Evolutionary conservation across 1,140 invertebrate genomes (phyloP), one percentile per base, ranked within the genome.

Genomic region (Nephotettix cincticeps): DNA sequence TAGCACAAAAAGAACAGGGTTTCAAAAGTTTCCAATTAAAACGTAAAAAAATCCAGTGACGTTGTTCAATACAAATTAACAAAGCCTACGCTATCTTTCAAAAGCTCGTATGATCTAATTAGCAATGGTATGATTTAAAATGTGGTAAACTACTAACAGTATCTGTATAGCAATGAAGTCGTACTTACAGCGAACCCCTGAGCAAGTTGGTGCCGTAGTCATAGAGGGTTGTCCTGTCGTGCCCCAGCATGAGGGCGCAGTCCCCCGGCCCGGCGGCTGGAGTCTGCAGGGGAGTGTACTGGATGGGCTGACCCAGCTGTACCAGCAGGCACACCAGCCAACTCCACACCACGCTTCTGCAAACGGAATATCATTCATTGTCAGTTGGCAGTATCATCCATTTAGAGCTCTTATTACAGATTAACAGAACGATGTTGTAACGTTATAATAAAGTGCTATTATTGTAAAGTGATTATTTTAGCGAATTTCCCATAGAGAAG

Each of bases 161-260:
- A 9, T 14, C 21, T 1, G 21, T 25, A 61, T 61, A 27, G 21
- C 27, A 25, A 30, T 9, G 17, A 32, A 30, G 9, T n/a, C n/a
- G 14, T 29, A 67, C 64, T 67, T 30, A 67, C 64, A 67, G 27
- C 1, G 32, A 23, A 11, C 64, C 64, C 45, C 64, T 40, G 64
- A 67, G 64, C 1, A 67, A 36, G 40, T 67, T 67, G 3, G 40
- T 43, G 17, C 36, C 36, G 36, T 67, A 67, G 32, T 67, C 64
- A 23, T 67, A 67, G 17, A 67, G 40, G 1, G 32, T 23, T 13
- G 32, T 32, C 14, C 19, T 43, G 14, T 40, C 32, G 2, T 19
- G 11, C 3, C 40, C 64, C 1, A 67, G 36, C 2, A 67, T 14
- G 6, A 54, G 65, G n/a, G 64, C 47, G 27, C 61, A 71, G 21